Base-by-base conservation (phyloP, 2,888 invertebrate species). In the Lycaena phlaeas region DNA sequence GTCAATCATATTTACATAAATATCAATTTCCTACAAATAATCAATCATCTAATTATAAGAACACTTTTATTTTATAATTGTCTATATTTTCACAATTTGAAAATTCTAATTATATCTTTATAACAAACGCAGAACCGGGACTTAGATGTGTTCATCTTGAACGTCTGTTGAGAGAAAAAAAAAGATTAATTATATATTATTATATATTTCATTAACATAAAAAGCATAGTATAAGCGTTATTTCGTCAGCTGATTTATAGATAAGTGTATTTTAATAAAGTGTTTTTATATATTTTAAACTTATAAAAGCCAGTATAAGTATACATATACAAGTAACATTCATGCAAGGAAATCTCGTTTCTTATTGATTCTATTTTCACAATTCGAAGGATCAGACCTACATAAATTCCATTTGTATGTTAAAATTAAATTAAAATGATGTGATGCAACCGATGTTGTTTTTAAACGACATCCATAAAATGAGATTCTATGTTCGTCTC, bases 71-170 rank as follows among this genome's bases (percentile, higher is more conserved):
- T 61, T 68, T 64, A 75, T 77, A 72, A 59, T 43, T 44, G 18
- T 27, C 31, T 40, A 40, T 54, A 64, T 64, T 45, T 46, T 45
- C 53, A 54, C 63, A 68, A 61, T 43, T n/a, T 53, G 53, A 56
- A 56, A 59, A 60, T 53, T 49, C 39, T 42, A 27, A 39, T 15
- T 25, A 38, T 42, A 38, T 39, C 30, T 36, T 18, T 31, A 37
- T 30, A 36, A 42, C 28, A 38, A 37, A 37, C 22, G 36, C 28
- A 56, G 71, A 53, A 61, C 66, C 72, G 64, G 59, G 59, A 70
- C 65, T 87, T 85, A 91, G 86, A 90, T 90, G 85, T 88, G 89
- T 82, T 90, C 90, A 71, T 90, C 90, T 79, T 89, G 90, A 72
- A 89, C 89, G 89, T 91, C 91, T 91, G 89, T 59, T 81, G 72